Base-by-base conservation (phyloP, 2,113 vertebrate genomes). In the Pomatorhinus ruficollis region DNA sequence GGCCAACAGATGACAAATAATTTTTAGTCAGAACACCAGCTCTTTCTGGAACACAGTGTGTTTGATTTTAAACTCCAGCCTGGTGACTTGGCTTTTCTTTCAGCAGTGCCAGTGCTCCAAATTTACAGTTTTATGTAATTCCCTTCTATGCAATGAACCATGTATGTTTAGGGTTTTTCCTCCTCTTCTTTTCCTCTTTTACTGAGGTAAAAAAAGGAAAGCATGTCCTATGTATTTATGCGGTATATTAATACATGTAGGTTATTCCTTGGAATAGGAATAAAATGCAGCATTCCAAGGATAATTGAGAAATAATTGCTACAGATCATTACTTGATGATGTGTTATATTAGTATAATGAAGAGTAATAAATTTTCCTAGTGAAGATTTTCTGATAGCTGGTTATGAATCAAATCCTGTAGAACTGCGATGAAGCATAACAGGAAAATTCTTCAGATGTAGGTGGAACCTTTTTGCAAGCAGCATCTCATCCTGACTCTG, bases 31-130 rank as follows among this genome's bases (percentile, higher is more conserved):
- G 72, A 85, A 37, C 49, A 61, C 5, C 53, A 89, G 39, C 35
- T 83, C 50, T 95, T 91, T 76, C 82, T 94, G 87, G 87, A 83
- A 80, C 65, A 81, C 18, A 17, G 31, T 49, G 86, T 93, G 61
- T 89, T 87, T 82, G 65, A 52, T 80, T 93, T 81, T 81, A 61
- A 81, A n/a, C 60, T 90, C 52, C 59, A 86, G 76, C 83, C 23
- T 88, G 68, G 72, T 83, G 83, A 54, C 50, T 92, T 95, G 80
- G 64, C 88, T 78, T 95, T 89, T 63, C 83, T 83, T 91, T 78
- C 72, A 86, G 66, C 52, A 70, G 3, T 42, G 42, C 30, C 59
- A 78, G 30, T n/a, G 52, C 27, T 89, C 79, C 79, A 78, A 4
- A 80, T 90, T 70, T 52, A 54, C 59, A 49, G 35, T 56, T 93